Evolutionary conservation across 1,140 invertebrate genomes (phyloP).

Genomic region (Cotesia glomerata): DNA sequence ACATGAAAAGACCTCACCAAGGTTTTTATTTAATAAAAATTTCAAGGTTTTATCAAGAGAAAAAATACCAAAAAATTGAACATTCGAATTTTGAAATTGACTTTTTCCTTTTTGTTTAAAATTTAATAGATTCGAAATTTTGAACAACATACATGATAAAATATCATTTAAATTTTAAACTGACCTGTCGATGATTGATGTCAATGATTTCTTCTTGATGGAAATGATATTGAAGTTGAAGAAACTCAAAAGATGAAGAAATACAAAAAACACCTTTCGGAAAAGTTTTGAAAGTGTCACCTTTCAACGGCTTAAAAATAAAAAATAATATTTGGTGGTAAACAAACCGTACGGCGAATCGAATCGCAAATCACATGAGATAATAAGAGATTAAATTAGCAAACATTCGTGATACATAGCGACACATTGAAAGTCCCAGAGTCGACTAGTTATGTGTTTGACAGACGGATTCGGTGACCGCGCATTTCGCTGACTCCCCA

Average conservation of each 20-base stretch:
- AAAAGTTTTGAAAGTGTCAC: too few relatives aligned
- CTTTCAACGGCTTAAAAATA: too few relatives aligned
- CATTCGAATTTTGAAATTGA: too few relatives aligned
- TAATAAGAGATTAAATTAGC: neutral
- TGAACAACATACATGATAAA: too few relatives aligned
- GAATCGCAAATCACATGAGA: slow-evolving; percentile 7
- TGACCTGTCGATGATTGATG: too few relatives aligned
- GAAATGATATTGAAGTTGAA: too few relatives aligned
- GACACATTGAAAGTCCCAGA: slow-evolving; percentile 1
- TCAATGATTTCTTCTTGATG: too few relatives aligned
- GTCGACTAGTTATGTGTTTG: slow-evolving; percentile 23
- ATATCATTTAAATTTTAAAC: too few relatives aligned
- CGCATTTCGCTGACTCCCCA: slow-evolving; percentile 27
- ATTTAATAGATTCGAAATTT: neutral
- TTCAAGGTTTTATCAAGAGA: neutral
- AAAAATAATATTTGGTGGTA: neutral
- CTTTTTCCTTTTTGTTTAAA: too few relatives aligned
- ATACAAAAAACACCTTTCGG: too few relatives aligned
- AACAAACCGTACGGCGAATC: neutral
- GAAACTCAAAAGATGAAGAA: too few relatives aligned
- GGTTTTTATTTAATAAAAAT: neutral
- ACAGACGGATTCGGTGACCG: slow-evolving; percentile 19
- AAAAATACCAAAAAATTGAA: neutral
- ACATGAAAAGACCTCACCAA: slow-evolving; percentile 7
- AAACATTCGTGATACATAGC: neutral